These are phyloP conservation scores for Himalopsyche kuldschensis DNA, from an alignment of 2,888 invertebrate species.

Conservation along the genomic window DNA sequence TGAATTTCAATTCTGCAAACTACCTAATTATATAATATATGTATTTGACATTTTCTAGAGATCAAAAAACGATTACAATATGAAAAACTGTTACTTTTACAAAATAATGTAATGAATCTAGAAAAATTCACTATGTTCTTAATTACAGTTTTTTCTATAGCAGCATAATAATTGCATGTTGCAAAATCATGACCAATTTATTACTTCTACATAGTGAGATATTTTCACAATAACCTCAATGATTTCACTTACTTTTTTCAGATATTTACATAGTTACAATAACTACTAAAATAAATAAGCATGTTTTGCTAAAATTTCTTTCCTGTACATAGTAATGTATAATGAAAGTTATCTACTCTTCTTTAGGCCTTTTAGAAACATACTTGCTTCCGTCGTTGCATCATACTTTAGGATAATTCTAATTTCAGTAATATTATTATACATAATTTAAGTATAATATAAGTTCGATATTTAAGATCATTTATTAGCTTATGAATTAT, in stretches of 20 bases:
- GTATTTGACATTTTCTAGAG: too few relatives aligned
- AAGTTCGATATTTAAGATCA: not conserved
- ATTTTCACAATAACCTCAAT: too few relatives aligned
- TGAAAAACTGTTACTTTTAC: too few relatives aligned
- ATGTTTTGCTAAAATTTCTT: not conserved
- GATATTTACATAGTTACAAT: not conserved
- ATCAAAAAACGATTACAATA: too few relatives aligned
- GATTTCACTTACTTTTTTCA: not conserved
- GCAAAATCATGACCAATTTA: too few relatives aligned
- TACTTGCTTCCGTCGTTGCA: slow-evolving; percentile 16
- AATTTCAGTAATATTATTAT: not conserved
- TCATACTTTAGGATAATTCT: not conserved
- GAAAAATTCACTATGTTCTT: too few relatives aligned
- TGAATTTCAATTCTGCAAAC: too few relatives aligned
- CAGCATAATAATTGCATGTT: too few relatives aligned
- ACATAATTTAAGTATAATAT: not conserved
- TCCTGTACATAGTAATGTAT: not conserved
- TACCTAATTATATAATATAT: too few relatives aligned
- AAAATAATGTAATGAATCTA: too few relatives aligned
- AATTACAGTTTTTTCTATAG: too few relatives aligned
- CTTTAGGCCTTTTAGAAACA: slow-evolving; percentile 26
- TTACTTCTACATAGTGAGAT: too few relatives aligned
- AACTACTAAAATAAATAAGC: not conserved
- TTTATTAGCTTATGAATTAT: not conserved
- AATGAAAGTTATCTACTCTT: slow-evolving; percentile 6